Conservation (phyloP, 2,797 vertebrate genomes). For the Dallia pectoralis region DNA sequence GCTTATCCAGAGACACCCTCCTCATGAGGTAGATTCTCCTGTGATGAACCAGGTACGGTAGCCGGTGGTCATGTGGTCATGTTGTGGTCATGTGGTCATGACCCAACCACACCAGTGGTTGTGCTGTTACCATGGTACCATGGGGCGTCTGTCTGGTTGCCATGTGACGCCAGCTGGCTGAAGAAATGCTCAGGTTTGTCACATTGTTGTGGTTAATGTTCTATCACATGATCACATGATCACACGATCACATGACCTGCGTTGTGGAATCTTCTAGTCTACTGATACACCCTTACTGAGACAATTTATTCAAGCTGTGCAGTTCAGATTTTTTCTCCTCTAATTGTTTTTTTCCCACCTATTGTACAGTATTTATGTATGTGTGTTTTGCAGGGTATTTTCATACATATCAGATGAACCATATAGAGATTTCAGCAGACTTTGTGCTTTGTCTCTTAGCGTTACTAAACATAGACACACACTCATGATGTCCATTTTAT, state of each 20-base stretch:
- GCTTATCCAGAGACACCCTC: neutral
- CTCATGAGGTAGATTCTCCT: neutral
- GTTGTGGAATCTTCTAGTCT: neutral
- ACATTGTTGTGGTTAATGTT: neutral
- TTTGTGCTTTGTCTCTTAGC: too few species aligned
- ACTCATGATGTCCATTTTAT: too few species aligned
- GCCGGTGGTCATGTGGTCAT: neutral
- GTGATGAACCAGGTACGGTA: neutral
- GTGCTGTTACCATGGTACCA: neutral
- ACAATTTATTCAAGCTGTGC: neutral
- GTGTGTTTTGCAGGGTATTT: too few species aligned
- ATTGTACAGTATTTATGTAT: too few species aligned
- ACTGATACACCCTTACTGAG: neutral
- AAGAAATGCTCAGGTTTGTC: neutral
- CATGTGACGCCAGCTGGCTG: neutral
- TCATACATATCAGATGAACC: too few species aligned
- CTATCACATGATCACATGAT: neutral
- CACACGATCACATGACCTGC: neutral
- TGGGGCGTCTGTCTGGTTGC: neutral
- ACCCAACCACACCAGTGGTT: neutral
- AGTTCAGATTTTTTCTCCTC: too few species aligned
- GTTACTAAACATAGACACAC: too few species aligned
- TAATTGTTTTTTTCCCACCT: too few species aligned
- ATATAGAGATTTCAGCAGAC: too few species aligned
- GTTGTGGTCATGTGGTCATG: neutral